Evolutionary conservation across 1,140 invertebrate species (phyloP).

Genomic region (Diabrotica undecimpunctata): DNA sequence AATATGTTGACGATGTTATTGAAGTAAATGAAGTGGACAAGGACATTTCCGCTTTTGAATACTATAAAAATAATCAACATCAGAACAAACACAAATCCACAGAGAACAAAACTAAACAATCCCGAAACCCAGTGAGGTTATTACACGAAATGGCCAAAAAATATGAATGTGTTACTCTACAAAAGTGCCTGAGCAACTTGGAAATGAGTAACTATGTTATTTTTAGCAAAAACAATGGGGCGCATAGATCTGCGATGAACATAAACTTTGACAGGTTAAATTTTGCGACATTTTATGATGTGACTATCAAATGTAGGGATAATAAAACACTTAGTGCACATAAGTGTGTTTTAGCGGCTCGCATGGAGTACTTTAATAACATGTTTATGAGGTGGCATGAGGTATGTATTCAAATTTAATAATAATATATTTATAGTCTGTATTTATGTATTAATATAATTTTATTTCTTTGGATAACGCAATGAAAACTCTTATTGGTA

Average conservation of each 20-base stretch:
- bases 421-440: background rate
- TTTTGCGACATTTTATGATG: constrained; percentile 59
- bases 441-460: background rate
- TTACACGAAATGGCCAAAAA: constrained; percentile 57
- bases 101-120: constrained; percentile 38
- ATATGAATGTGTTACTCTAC: constrained; percentile 50
- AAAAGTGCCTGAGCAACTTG: constrained; percentile 52
- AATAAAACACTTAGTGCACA: constrained; percentile 60
- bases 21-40: constrained; percentile 21
- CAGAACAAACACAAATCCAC: constrained; percentile 28
- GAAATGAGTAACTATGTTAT: constrained; percentile 31
- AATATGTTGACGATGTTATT: background rate
- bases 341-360: constrained; percentile 67
- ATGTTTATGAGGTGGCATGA: constrained; percentile 73
- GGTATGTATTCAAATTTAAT: constrained; percentile 45
- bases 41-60: constrained; percentile 54
- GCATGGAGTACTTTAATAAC: constrained; percentile 71
- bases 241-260: constrained; percentile 1
- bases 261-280: constrained; percentile 41
- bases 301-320: constrained; percentile 57
- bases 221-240: constrained; percentile 21
- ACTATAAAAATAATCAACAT: constrained; percentile 46
- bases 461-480: background rate
- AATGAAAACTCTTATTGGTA: no score
- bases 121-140: constrained; percentile 52